A percentile compares a stretch with the other conserved stretches of the same genome.
phyloP scores from a whole-genome alignment of 2,888 invertebrate genomes.

The Disparrhopalites patrizii region DNA sequence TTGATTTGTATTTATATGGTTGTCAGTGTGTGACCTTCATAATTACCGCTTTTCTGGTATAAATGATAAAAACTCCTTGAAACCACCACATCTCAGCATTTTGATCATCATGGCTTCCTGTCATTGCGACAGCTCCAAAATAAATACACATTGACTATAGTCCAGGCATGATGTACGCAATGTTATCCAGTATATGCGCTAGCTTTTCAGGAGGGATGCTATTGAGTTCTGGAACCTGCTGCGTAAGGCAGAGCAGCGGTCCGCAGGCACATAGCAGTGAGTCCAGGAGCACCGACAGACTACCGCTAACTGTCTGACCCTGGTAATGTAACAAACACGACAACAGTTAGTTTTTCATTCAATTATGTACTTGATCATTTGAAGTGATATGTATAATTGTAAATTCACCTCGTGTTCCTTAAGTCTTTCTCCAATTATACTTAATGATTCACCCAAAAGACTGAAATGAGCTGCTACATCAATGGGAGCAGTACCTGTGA shows the following conservation, averaged over 20 bases:
- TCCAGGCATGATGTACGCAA: conserved; percentile 91
- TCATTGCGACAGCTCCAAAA: too few species aligned
- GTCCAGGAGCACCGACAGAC: conserved; percentile 86
- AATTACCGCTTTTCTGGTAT: too few species aligned
- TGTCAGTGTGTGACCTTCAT: too few species aligned
- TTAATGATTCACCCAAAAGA: conserved; percentile 85
- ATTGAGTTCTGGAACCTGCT: conserved; percentile 72
- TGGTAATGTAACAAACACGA: conserved; percentile 52
- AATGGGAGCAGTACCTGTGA: conserved; percentile 71
- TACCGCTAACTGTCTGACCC: conserved; percentile 93
- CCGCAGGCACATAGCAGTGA: conserved; percentile 87
- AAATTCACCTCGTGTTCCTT: conserved; percentile 80
- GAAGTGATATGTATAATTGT: too few species aligned
- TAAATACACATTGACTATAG: conserved; percentile 56
- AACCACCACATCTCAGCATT: too few species aligned
- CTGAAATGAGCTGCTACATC: conserved; percentile 91
- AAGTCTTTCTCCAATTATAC: conserved; percentile 85
- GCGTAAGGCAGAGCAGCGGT: conserved; percentile 79
- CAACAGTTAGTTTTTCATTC: too few species aligned
- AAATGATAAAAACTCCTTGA: too few species aligned
- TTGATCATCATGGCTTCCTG: too few species aligned
- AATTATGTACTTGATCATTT: too few species aligned
- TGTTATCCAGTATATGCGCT: conserved; percentile 77
- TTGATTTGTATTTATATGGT: too few species aligned
- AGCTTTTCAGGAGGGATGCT: conserved; percentile 60